Conservation (phyloP, 2,888 invertebrate species). For the Cephus rjabovi region DNA sequence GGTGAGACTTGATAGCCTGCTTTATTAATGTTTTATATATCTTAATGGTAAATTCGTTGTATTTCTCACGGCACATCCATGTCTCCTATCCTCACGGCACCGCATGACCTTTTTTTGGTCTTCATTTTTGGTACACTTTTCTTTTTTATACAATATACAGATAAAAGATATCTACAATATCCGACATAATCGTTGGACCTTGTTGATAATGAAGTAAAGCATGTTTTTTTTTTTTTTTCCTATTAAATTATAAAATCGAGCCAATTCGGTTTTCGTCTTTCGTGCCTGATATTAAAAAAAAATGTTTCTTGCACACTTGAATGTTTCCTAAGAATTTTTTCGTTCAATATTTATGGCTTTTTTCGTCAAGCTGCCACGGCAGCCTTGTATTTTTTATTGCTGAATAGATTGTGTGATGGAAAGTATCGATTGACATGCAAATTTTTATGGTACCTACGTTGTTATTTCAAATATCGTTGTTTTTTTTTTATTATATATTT, state of each 20-base stretch:
- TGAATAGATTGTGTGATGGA: neutral
- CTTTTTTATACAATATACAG: neutral
- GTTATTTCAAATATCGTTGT: neutral
- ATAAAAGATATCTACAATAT: neutral
- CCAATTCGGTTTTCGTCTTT: neutral
- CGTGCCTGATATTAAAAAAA: neutral
- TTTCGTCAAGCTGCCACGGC: neutral
- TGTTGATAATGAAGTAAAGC: neutral
- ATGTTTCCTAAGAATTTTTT: neutral
- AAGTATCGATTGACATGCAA: neutral
- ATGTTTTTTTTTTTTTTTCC: neutral
- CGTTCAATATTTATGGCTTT: neutral
- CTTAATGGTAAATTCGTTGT: constrained; percentile 21
- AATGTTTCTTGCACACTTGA: neutral
- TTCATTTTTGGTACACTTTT: neutral
- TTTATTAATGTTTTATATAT: constrained; percentile 25
- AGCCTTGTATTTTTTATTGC: neutral
- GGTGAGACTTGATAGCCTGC: constrained; percentile 19
- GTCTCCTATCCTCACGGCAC: constrained; percentile 63
- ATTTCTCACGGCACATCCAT: constrained; percentile 63
- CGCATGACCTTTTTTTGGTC: constrained; percentile 46
- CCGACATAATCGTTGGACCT: neutral
- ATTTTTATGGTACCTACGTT: neutral
- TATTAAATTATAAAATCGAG: neutral
- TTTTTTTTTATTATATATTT: neutral